Base-by-base conservation (phyloP, 2,797 vertebrate genomes). In the Mus caroli region DNA sequence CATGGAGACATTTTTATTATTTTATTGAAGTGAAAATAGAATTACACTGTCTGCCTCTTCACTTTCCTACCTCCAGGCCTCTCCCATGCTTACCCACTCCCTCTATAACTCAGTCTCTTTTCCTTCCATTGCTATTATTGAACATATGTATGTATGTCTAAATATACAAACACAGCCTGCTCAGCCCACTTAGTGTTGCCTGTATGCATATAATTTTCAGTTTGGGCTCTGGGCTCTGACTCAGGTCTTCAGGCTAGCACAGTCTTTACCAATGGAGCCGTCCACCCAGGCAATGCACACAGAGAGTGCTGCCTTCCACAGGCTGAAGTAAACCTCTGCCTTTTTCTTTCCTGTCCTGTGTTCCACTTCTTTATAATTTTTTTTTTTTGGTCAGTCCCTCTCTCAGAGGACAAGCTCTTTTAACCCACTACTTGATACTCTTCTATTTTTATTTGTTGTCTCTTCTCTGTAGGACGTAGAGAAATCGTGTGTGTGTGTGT, bases 401-500 rank as follows among this genome's bases (percentile, higher is more conserved):
- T 40, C 20, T 56, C 46, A 56, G 56, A 67, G 80, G n/a, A 50
- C n/a, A 77, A 7, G 10, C 10, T n/a, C 28, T 56, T 84, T 77
- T 50, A 89, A 90, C 34, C 64, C n/a, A n/a, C 17, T 94, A 82
- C 22, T 64, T 83, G 76, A 67, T 54, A 83, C 52, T 89, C 19
- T 58, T 22, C 22, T 22, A n/a, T 89, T 52, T 76, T 22, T 75
- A 28, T 83, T 52, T 56, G 28, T 75, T 64, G 37, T 90, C 58
- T 77, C 8, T 69, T 84, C 15, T 62, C 67, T 69, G 22, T 67
- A 60, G 22, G 52, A 37, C 7, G 54, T 34, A 40, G 1, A 24
- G 9, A 89, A 62, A 62, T 26, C 60, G 24, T 43, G 43, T 94
- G n/a, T 78, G 50, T 12, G 50, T 50, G 11, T 11, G 11, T 50